Evolutionary conservation across 2,113 vertebrate species (phyloP).

Genomic region (Asarcornis scutulata): DNA sequence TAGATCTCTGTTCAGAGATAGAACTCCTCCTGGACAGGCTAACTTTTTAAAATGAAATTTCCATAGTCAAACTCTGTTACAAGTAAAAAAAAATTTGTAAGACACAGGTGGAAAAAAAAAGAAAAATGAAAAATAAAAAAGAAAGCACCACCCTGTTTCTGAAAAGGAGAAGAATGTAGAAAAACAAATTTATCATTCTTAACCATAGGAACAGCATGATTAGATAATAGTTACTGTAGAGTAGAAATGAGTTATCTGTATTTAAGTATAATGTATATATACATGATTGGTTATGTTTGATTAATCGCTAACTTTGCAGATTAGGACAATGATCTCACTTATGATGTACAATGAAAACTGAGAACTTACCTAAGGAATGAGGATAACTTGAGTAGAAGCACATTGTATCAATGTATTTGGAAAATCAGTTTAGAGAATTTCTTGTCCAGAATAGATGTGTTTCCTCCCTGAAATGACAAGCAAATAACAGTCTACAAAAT

Average conservation of each 20-base stretch:
- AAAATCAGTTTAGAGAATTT: not conserved
- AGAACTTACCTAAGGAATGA: not conserved
- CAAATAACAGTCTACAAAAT: not conserved
- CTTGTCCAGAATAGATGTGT: not conserved
- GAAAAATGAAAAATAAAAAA: not conserved
- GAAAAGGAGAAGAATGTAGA: not conserved
- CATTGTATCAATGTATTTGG: not conserved
- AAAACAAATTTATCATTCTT: not conserved
- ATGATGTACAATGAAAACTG: not conserved
- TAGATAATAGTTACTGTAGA: not conserved
- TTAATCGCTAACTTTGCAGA: not conserved
- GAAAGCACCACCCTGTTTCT: not conserved
- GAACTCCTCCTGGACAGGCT: not conserved
- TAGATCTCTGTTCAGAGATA: not conserved
- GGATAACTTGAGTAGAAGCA: not conserved
- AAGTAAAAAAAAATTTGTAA: not conserved
- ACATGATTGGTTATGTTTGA: not conserved
- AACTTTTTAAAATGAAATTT: not conserved
- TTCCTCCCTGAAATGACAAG: not conserved
- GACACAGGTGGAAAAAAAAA: not conserved
- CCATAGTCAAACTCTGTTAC: not conserved
- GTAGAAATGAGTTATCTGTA: not conserved
- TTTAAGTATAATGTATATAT: not conserved
- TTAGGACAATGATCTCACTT: not conserved
- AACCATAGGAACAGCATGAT: not conserved